phyloP scores from a whole-genome alignment of 1,140 invertebrate genomes.

The Trichogramma pretiosum region DNA sequence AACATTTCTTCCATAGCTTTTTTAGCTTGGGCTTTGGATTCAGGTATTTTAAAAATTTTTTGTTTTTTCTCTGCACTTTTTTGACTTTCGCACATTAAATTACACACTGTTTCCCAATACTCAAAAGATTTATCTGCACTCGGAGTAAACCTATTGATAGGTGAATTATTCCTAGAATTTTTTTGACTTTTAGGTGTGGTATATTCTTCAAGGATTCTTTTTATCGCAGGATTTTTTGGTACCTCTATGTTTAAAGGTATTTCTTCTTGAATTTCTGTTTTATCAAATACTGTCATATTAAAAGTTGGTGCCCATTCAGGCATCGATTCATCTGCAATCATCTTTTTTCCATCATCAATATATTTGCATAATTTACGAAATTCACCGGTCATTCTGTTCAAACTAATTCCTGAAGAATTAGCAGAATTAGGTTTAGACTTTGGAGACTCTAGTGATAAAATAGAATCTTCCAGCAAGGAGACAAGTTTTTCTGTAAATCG shows the following conservation, averaged over 20 bases:
- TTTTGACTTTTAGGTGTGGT: slow-evolving; percentile 12
- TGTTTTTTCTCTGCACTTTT: neutral
- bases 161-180: neutral
- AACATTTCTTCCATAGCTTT: slow-evolving; percentile 17
- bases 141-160: slow-evolving; percentile 12
- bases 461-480: slow-evolving; percentile 33
- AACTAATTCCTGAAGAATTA: slow-evolving; percentile 21
- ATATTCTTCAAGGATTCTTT: neutral
- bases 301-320: slow-evolving; percentile 25
- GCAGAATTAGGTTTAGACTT: slow-evolving; percentile 9
- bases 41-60: slow-evolving; percentile 9
- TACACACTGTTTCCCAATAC: slow-evolving; percentile 23
- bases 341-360: too few relatives aligned
- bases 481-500: slow-evolving; percentile 32
- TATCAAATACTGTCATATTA: slow-evolving; percentile 7
- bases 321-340: slow-evolving; percentile 34
- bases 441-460: slow-evolving; percentile 18
- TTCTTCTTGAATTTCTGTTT: neutral
- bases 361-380: slow-evolving; percentile 35
- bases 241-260: neutral
- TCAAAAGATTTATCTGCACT: slow-evolving; percentile 25
- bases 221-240: neutral
- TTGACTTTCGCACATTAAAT: slow-evolving; percentile 19
- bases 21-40: slow-evolving; percentile 9
- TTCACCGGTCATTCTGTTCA: slow-evolving; percentile 32